Evolutionary conservation across 2,888 invertebrate species (phyloP).

Genomic region (Sicus ferrugineus): DNA sequence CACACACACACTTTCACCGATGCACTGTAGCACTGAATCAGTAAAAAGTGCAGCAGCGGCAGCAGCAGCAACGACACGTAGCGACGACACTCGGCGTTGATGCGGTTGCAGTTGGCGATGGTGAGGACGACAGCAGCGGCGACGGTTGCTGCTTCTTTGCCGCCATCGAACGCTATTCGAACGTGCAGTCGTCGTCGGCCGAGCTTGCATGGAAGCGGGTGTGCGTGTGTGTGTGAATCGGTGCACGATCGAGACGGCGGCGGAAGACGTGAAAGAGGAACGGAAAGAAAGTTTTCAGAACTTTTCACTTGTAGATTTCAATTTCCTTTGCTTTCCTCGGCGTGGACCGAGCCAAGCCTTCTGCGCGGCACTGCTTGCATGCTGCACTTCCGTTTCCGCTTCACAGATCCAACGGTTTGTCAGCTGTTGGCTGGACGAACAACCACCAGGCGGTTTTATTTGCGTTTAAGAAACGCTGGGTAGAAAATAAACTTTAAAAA

Average conservation of each 20-base stretch:
- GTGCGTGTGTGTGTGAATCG: constrained; percentile 11
- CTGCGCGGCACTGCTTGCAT: constrained; percentile 41
- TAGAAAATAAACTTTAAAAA: neutral
- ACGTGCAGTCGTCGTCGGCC: neutral
- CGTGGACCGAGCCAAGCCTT: constrained; percentile 42
- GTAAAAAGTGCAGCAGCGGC: neutral
- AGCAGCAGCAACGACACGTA: constrained; percentile 19
- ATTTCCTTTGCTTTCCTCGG: constrained; percentile 54
- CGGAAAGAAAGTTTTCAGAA: constrained; percentile 10
- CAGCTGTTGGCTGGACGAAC: neutral
- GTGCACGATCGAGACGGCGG: too few relatives aligned
- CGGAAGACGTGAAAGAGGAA: neutral
- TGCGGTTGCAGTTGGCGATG: neutral
- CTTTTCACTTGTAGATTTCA: constrained; percentile 55
- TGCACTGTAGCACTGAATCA: neutral
- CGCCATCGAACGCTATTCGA: constrained; percentile 13
- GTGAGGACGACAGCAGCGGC: neutral
- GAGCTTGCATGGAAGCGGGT: neutral
- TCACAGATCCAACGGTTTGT: neutral
- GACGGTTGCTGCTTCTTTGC: constrained; percentile 24
- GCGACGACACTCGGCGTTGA: constrained; percentile 9
- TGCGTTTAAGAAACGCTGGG: neutral
- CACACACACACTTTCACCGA: constrained; percentile 4
- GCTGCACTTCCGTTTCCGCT: constrained; percentile 52
- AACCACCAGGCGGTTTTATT: neutral